A percentile compares a stretch with the other conserved stretches of the same genome.
These are phyloP conservation scores for Hirundo rustica DNA, from an alignment of 2,797 vertebrate species.

Conservation along the genomic window DNA sequence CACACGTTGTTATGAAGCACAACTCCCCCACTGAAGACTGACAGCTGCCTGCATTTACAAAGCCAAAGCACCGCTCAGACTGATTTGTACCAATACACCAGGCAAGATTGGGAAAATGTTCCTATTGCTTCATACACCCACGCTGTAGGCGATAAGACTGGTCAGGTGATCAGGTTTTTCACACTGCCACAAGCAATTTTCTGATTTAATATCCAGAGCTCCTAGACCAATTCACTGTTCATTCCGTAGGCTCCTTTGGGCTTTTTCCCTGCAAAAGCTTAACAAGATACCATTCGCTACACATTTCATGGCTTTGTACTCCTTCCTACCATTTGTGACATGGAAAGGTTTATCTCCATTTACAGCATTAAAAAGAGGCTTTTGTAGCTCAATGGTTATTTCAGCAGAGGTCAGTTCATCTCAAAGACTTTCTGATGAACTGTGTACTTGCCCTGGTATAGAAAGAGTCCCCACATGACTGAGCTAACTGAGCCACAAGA, in stretches of 20 bases:
- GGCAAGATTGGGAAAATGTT: neutral
- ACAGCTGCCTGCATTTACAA: constrained; percentile 29
- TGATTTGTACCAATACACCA: constrained; percentile 23
- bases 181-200: neutral
- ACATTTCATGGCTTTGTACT: neutral
- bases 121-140: neutral
- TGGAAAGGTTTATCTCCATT: neutral
- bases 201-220: neutral
- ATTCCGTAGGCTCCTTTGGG: neutral
- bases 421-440: neutral
- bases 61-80: neutral
- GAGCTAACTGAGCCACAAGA: neutral
- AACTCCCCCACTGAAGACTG: constrained; percentile 34
- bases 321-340: neutral
- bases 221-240: neutral
- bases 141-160: neutral
- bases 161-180: neutral
- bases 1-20: constrained; percentile 27
- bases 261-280: neutral
- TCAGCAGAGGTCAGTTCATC: neutral
- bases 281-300: neutral
- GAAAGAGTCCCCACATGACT: neutral
- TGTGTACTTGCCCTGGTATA: neutral
- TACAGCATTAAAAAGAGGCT: neutral
- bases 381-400: neutral